These are phyloP conservation scores for Dipodomys merriami DNA, from an alignment of 2,113 vertebrate genomes.

Conservation along the genomic window DNA sequence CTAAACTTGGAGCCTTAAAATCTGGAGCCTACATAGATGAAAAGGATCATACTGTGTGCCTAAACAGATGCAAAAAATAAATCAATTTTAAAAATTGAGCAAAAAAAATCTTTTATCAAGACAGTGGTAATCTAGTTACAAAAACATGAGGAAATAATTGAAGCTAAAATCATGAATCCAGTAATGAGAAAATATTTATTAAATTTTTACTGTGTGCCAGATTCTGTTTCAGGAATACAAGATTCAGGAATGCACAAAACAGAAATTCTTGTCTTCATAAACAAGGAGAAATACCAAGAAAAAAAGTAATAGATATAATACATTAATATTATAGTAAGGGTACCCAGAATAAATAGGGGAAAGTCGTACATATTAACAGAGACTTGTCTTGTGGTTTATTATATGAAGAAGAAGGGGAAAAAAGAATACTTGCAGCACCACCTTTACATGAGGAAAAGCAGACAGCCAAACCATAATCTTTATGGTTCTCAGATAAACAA, in stretches of 20 bases:
- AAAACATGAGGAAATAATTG: not conserved
- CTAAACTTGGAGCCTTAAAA: not conserved
- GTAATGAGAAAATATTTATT: conserved; percentile 10
- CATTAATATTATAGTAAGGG: not conserved
- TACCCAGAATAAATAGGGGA: not conserved
- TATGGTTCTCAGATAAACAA: not conserved
- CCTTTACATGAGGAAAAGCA: not conserved
- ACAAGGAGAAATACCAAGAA: not conserved
- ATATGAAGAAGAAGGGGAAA: not conserved
- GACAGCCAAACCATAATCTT: not conserved
- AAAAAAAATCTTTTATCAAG: not conserved
- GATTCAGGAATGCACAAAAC: not conserved
- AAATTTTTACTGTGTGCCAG: not conserved
- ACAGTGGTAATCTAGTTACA: not conserved
- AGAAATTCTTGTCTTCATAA: not conserved
- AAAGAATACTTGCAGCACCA: not conserved
- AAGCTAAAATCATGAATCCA: not conserved
- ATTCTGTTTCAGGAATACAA: conserved; percentile 5
- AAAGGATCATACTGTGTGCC: not conserved
- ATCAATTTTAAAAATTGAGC: not conserved
- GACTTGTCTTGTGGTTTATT: not conserved
- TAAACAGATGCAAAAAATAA: not conserved
- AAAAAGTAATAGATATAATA: not conserved
- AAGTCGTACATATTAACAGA: not conserved
- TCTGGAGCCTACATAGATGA: not conserved